A percentile compares a stretch with the other conserved stretches of the same genome.
phyloP scores from a whole-genome alignment of 2,888 invertebrate genomes.

The Lepidonotus clava region DNA sequence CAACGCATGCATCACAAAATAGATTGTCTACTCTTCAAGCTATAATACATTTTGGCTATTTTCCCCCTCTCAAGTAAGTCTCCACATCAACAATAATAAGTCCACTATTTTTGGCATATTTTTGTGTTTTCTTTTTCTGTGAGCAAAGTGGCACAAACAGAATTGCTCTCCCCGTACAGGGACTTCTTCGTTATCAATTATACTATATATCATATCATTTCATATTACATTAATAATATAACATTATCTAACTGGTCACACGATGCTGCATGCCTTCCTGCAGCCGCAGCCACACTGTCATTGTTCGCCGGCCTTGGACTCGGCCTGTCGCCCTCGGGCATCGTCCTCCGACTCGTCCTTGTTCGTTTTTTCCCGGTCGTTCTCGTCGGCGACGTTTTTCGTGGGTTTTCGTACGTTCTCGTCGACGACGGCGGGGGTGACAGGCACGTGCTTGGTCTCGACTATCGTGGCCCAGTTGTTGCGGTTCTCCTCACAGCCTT shows the following conservation, averaged over 20 bases:
- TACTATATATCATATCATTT: not conserved
- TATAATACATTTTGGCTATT: not conserved
- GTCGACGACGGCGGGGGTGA: not conserved
- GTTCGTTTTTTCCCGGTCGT: slow-evolving; percentile 1
- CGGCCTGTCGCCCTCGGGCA: not conserved
- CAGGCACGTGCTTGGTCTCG: slow-evolving; percentile 57
- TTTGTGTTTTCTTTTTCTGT: not conserved
- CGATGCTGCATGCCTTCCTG: slow-evolving; percentile 25
- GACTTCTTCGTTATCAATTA: not conserved
- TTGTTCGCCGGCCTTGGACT: not conserved
- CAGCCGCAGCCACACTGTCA: slow-evolving; percentile 38
- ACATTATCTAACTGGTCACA: not conserved
- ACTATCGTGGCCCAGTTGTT: slow-evolving; percentile 73
- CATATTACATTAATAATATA: not conserved
- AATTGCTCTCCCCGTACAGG: not conserved
- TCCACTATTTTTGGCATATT: not conserved
- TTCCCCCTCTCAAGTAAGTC: not conserved
- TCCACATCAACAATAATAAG: not conserved
- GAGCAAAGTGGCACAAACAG: not conserved
- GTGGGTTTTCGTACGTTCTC: not conserved
- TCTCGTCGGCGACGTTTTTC: slow-evolving; percentile 38
- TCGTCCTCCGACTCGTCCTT: slow-evolving; percentile 11
- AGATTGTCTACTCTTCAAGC: not conserved
- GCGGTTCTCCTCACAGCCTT: slow-evolving; percentile 76
- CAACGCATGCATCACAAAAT: not conserved